Evolutionary conservation across 2,797 vertebrate species (phyloP).

Genomic region (Urophycis tenuis): DNA sequence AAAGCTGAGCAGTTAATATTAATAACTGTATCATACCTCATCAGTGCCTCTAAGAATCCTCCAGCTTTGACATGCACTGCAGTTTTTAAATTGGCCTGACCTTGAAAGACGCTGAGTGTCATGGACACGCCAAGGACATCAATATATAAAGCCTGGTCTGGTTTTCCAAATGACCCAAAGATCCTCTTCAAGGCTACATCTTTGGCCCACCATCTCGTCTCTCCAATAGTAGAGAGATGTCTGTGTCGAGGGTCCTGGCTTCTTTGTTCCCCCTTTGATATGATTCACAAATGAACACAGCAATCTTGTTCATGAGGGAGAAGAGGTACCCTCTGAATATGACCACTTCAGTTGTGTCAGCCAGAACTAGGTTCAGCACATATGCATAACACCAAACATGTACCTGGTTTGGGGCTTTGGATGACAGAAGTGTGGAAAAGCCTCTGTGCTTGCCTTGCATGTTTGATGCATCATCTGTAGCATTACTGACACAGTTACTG

Average conservation of each 20-base stretch:
- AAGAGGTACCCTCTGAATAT: not conserved
- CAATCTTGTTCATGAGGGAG: not conserved
- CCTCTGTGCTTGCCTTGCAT: no score
- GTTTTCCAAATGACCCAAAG: constrained; percentile 5
- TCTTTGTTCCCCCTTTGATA: not conserved
- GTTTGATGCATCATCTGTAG: no score
- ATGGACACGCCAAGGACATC: no score
- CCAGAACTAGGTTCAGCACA: no score
- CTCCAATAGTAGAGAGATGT: constrained; percentile 8
- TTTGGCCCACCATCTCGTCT: not conserved
- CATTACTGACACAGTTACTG: no score
- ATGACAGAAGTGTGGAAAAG: no score
- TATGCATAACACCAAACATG: no score
- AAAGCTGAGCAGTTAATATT: no score
- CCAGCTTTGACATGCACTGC: not conserved
- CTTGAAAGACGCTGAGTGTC: not conserved
- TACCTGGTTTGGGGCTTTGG: no score
- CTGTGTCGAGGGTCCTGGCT: constrained; percentile 7
- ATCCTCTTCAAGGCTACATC: constrained; percentile 1
- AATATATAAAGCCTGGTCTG: not conserved
- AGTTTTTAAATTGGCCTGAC: constrained; percentile 4
- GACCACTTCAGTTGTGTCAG: no score
- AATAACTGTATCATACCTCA: not conserved
- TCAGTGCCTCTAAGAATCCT: not conserved
- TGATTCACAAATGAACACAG: constrained; percentile 6